phyloP scores from a whole-genome alignment of 64 coral and sea anemone genomes.

The Stylophora pistillata region DNA sequence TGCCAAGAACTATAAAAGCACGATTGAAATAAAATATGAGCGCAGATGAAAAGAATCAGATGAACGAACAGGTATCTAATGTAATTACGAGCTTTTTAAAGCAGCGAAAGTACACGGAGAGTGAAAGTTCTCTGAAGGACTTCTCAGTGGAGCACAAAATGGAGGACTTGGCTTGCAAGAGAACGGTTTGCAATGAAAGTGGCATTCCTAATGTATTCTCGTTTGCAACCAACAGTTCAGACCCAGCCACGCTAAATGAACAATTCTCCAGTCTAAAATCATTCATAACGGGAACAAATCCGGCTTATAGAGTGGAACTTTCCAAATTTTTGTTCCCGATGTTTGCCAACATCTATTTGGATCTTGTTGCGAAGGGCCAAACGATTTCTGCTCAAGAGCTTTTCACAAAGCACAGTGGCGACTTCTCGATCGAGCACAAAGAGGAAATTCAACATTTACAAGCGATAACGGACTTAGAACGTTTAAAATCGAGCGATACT shows the following conservation, averaged over 20 bases:
- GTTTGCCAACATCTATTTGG: constrained; percentile 95
- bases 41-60: constrained; percentile 80
- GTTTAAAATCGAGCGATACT: constrained; percentile 92
- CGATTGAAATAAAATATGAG: constrained; percentile 76
- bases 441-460: constrained; percentile 96
- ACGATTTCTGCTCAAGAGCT: constrained; percentile 57
- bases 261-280: constrained; percentile 89
- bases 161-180: constrained; percentile 84
- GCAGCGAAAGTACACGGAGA: constrained; percentile 84
- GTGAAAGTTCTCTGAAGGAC: constrained; percentile 62
- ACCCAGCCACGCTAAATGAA: constrained; percentile 73
- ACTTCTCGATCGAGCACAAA: constrained; percentile 82
- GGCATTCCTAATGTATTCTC: constrained; percentile 83
- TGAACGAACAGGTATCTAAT: constrained; percentile 64
- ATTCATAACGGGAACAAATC: constrained; percentile 88
- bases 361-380: constrained; percentile 83
- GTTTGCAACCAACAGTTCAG: constrained; percentile 68
- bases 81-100: constrained; percentile 90
- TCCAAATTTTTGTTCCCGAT: constrained; percentile 82
- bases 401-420: constrained; percentile 83
- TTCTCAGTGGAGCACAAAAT: constrained; percentile 62
- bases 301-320: constrained; percentile 86
- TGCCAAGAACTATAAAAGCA: neutral
- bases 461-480: constrained; percentile 84
- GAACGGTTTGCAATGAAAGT: constrained; percentile 77